A percentile compares a stretch with the other conserved stretches of the same genome.
Evolutionary conservation across 2,113 vertebrate genomes (phyloP).

Genomic region (Balaeniceps rex): DNA sequence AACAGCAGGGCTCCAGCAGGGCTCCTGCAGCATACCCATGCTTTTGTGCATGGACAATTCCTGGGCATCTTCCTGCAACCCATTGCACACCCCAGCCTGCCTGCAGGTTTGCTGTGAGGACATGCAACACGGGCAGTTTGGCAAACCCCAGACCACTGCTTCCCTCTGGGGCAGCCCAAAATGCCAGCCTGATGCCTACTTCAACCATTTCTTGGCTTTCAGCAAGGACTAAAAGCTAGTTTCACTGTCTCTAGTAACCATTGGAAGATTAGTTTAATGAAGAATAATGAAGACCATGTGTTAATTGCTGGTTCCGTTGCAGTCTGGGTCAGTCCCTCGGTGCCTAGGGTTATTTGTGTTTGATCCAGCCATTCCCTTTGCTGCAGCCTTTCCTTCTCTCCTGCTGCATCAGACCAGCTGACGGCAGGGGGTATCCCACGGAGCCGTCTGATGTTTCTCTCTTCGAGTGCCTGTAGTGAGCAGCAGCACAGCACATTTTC

Average conservation of each 20-base stretch:
- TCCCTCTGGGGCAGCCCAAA: neutral
- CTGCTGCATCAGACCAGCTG: neutral
- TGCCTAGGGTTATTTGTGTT: neutral
- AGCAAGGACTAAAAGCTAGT: neutral
- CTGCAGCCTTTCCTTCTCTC: neutral
- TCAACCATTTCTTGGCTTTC: neutral
- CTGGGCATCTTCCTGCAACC: neutral
- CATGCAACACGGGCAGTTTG: neutral
- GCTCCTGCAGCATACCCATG: neutral
- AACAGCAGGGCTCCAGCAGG: neutral
- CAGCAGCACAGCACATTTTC: neutral
- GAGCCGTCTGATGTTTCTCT: neutral
- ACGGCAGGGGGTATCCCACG: fast-evolving
- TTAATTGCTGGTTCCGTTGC: neutral
- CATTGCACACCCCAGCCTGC: neutral
- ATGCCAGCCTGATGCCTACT: neutral
- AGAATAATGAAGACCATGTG: neutral
- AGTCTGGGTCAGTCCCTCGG: neutral
- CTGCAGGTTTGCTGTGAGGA: neutral
- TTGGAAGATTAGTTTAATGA: neutral
- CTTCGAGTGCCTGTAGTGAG: neutral
- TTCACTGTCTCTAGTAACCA: neutral
- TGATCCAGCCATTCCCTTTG: neutral
- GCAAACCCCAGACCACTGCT: neutral
- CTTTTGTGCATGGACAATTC: neutral